Conservation (phyloP, 2,888 invertebrate genomes). For the Atrina japonica region DNA sequence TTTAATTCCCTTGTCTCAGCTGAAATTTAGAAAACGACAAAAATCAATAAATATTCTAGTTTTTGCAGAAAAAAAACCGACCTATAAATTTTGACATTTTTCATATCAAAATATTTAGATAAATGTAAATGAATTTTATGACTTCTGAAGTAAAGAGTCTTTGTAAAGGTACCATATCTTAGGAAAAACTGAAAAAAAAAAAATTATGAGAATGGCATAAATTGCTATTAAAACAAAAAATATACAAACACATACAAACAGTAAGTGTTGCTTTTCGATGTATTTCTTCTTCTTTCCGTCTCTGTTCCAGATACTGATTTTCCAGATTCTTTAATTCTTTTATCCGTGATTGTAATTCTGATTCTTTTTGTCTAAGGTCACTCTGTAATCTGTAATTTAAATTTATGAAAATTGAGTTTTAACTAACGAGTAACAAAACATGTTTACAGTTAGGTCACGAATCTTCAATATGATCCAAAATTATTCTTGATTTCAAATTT, state of each 20-base stretch:
- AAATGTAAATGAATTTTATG: too few species aligned
- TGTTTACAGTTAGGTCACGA: neutral
- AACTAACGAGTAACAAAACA: neutral
- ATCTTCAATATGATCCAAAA: neutral
- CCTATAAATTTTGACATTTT: too few species aligned
- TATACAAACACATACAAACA: slow-evolving; percentile 65
- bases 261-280: slow-evolving; percentile 63
- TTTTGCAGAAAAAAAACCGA: too few species aligned
- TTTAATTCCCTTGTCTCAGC: slow-evolving; percentile 73
- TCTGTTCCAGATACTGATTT: slow-evolving; percentile 62
- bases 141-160: too few species aligned
- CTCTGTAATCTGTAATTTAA: slow-evolving; percentile 60
- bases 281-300: slow-evolving; percentile 66
- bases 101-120: too few species aligned
- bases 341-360: slow-evolving; percentile 58
- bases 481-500: neutral
- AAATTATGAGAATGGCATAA: too few species aligned
- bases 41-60: too few species aligned
- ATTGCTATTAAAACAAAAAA: too few species aligned
- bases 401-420: too few species aligned
- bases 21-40: slow-evolving; percentile 47
- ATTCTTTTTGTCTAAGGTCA: slow-evolving; percentile 66
- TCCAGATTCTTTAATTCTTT: slow-evolving; percentile 67
- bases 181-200: too few species aligned
- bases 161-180: too few species aligned